These are phyloP conservation scores for Apantesis nais DNA, from an alignment of 2,888 invertebrate genomes.

Conservation along the genomic window DNA sequence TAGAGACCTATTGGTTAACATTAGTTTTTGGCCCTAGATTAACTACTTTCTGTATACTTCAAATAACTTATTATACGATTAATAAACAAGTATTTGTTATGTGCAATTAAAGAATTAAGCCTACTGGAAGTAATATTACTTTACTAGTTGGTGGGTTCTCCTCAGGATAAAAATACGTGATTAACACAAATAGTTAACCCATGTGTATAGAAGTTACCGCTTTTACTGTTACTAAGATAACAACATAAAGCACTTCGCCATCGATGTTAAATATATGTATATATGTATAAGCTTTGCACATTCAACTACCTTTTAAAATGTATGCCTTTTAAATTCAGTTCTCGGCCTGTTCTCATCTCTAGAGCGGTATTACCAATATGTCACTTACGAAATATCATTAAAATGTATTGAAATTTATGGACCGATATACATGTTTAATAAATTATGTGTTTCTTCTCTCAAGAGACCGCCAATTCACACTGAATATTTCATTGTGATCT, in stretches of 20 bases:
- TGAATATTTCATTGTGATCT: constrained; percentile 78
- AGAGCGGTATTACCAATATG: constrained; percentile 32
- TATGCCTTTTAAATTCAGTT: not conserved
- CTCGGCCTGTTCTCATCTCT: not conserved
- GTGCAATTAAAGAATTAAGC: not conserved
- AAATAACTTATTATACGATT: not conserved
- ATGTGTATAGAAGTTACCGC: not conserved
- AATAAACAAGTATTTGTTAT: not conserved
- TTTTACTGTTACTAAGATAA: not conserved
- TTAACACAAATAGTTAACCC: not conserved
- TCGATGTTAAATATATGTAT: not conserved
- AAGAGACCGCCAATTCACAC: constrained; percentile 65
- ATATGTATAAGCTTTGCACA: not conserved
- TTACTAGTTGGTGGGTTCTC: not conserved
- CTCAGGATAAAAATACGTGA: not conserved
- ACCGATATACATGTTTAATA: constrained; percentile 62
- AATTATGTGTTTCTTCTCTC: constrained; percentile 46
- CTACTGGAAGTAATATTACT: not conserved
- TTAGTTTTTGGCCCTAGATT: not conserved
- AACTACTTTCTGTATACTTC: not conserved
- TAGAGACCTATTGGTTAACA: not conserved
- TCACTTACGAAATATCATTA: constrained; percentile 40
- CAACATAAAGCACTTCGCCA: not conserved
- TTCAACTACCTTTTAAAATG: not conserved
- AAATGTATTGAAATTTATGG: constrained; percentile 68